phyloP scores from a whole-genome alignment of 2,888 invertebrate species.

The Rhyacophila evoluta region DNA sequence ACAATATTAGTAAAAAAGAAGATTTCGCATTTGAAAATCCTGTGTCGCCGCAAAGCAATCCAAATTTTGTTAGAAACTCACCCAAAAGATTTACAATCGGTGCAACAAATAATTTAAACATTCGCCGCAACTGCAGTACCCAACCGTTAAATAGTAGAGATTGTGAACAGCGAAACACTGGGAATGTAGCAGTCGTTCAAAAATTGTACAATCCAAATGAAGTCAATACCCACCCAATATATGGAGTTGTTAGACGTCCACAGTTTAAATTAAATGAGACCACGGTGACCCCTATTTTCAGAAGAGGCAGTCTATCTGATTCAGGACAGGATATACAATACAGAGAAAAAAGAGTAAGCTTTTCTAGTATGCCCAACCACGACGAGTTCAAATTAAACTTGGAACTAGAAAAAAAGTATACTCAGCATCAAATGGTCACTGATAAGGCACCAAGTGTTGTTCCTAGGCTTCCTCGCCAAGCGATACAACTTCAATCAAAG shows the following conservation, averaged over 20 bases:
- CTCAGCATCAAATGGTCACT: neutral
- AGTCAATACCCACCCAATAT: neutral
- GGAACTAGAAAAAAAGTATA: neutral
- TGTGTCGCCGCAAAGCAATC: slow-evolving; percentile 45
- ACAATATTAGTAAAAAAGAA: neutral
- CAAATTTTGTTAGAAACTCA: slow-evolving; percentile 57
- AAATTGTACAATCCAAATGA: neutral
- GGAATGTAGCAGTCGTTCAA: neutral
- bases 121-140: neutral
- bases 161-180: neutral
- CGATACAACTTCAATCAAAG: neutral
- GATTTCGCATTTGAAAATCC: neutral
- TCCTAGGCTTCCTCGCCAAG: neutral
- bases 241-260: neutral
- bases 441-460: neutral
- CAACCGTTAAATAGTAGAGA: neutral
- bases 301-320: slow-evolving; percentile 66
- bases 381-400: slow-evolving; percentile 28
- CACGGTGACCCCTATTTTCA: slow-evolving; percentile 63
- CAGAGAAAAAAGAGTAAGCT: slow-evolving; percentile 68
- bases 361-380: slow-evolving; percentile 61
- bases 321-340: slow-evolving; percentile 60
- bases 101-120: slow-evolving; percentile 53
- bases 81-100: slow-evolving; percentile 57
- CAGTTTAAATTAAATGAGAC: neutral